Conservation (phyloP, 2,888 invertebrate species). For the Calameuta filiformis region DNA sequence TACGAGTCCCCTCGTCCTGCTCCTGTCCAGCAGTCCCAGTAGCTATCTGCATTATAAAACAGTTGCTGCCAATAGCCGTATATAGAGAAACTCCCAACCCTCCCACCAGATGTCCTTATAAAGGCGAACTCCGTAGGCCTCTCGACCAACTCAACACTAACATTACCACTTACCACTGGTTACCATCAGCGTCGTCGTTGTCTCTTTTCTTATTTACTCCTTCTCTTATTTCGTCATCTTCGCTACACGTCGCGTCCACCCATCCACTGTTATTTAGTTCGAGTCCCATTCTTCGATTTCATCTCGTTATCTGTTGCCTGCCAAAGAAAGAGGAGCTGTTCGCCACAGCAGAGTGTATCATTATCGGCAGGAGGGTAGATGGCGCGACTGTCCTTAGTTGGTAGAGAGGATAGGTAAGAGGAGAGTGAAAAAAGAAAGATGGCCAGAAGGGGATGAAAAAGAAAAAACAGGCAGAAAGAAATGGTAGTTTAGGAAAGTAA, state of each 20-base stretch:
- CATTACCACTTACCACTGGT: not conserved
- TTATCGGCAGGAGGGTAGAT: not conserved
- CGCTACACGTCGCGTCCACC: not conserved
- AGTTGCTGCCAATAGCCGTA: conserved; percentile 52
- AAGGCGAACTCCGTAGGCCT: conserved; percentile 18
- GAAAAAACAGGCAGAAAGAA: not conserved
- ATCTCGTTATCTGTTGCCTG: not conserved
- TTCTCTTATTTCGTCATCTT: not conserved
- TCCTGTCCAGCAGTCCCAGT: conserved; percentile 35
- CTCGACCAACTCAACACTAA: not conserved
- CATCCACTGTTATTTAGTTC: not conserved
- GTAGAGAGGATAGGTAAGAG: not conserved
- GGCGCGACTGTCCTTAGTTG: not conserved
- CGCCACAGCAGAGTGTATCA: not conserved
- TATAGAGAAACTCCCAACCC: conserved; percentile 36
- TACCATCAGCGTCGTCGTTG: not conserved
- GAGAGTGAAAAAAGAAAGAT: not conserved
- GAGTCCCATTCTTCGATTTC: not conserved
- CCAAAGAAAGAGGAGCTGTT: not conserved
- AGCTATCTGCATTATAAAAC: conserved; percentile 62
- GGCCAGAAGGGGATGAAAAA: not conserved
- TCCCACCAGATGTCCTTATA: conserved; percentile 31
- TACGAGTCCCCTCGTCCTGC: conserved; percentile 51
- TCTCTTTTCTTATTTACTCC: not conserved
- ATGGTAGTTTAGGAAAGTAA: not conserved